Evolutionary conservation across 2,797 vertebrate genomes (phyloP), one percentile per base, ranked within the genome.

Genomic region (Buceros bicornis): DNA sequence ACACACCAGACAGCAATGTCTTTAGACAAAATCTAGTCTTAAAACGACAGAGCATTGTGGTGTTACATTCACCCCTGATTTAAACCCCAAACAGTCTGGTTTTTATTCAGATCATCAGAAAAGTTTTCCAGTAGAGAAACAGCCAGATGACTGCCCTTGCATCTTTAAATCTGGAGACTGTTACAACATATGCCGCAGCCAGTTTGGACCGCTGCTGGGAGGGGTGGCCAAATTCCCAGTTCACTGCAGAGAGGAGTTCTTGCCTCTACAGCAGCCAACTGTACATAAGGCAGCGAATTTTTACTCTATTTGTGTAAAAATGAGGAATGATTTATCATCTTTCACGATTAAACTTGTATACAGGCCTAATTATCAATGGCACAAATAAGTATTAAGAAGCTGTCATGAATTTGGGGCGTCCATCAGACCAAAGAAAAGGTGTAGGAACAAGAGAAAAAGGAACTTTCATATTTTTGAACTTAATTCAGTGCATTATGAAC

Each of bases 91-190:
- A 82, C 53, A 92, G 69, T 91, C 72, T 33, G 37, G 16, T 14
- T 67, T 95, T 87, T 69, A 45, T 82, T 89, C 54, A 65, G 56
- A 87, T 95, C 45, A 84, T 82, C 78, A 87, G 81, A 82, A 94
- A 81, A 87, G 8, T 89, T 64, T 73, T 90, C 31, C 53, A 61
- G 33, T 21, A 67, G 35, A 96, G 51, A 82, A 93, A 72, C 51
- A 87, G 81, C 31, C 82, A 92, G 74, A 84, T n/a, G n/a, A 92
- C 61, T 57, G 87, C 29, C 74, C 57, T 82, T 2, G 1, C 43
- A 80, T 64, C 81, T 87, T 93, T 89, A 87, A 82, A 67, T 66
- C 60, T 92, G 64, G 56, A 89, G 64, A 62, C 54, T 87, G 42
- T 72, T 90, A 64, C 60, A 80, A 74, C 69, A 85, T 69, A 67